Evolutionary conservation across 2,888 invertebrate genomes (phyloP), one percentile per base, ranked within the genome.

Genomic region (Sinelater perroti): DNA sequence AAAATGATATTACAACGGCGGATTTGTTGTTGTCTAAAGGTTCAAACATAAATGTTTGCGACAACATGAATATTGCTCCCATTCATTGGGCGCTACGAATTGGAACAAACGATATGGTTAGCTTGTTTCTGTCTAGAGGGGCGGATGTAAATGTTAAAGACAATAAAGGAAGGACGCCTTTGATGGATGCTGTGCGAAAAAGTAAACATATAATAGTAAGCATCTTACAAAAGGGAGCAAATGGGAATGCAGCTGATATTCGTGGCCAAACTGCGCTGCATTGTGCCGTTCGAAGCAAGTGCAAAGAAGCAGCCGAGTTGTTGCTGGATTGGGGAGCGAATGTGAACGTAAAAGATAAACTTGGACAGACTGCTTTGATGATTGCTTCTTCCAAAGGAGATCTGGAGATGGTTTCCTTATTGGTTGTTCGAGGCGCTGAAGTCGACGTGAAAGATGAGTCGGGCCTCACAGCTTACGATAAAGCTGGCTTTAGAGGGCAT

Each of bases 271-370:
- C 17, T 8, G 4, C 18, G 3, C 2, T 38, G 17, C 38, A 38
- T 16, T 2, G 2, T 2, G 16, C 38, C 1, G 16, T 16, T 16
- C 8, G 16, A n/a, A 26, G 18, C 7, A 33, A 20, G 11, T 93
- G 95, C 76, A 81, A 91, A 68, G 89, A 93, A 57, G 89, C 95
- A 59, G 95, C 93, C 2, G 87, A 90, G 67, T 90, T 93, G 74
- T 81, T 97, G 4, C 83, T 96, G 47, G 85, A 86, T 55, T 85
- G 89, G 68, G 4, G 16, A 17, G 2, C n/a, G n/a, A 16, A 38
- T 8, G 16, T 28, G 28, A 5, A 28, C 5, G 8, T 28, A 3
- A 28, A 28, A 28, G 5, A 28, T 5, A 28, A 28, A n/a, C 10
- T 10, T 2, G 28, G 28, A 2, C 8, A 28, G 10, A 28, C 28